Base-by-base conservation (phyloP, 2,113 vertebrate genomes). In the Hippocampus abdominalis region DNA sequence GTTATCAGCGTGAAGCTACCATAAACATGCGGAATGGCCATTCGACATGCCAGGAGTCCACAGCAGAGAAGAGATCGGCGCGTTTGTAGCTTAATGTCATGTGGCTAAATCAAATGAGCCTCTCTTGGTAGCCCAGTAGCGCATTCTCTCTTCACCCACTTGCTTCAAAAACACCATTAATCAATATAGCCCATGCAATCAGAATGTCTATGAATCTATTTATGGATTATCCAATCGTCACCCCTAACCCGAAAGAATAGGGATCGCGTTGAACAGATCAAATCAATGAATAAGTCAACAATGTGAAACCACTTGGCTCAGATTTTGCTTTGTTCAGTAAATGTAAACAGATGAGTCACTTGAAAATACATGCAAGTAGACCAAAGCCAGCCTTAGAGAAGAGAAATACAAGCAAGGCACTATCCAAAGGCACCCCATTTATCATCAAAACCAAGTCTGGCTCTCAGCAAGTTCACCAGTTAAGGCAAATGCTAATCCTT, bases 401-500 rank as follows among this genome's bases (percentile, higher is more conserved):
- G 11, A 18, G 25, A 27, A 64, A 64, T 42, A 64, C 4, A 64
- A 64, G 23, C 23, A 16, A 8, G 23, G 3, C 63, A 27, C 32
- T 27, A 16, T 27, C 46, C 27, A 46, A 56, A 54, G 8, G 49
- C 32, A 40, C 32, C 6, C 21, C 32, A n/a, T 53, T 68, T 56
- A 64, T 72, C 63, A 49, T 65, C 72, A 25, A 25, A 27, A 64
- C n/a, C 63, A 46, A 13, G 8, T 64, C 20, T 59, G 16, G 27
- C 79, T 83, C 67, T 59, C 10, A 49, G n/a, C 39, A 69, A 62
- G 36, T 20, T 69, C 64, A 75, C 66, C n/a, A 73, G 56, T 57
- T 81, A 48, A 70, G 48, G 54, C 56, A 54, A 20, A 27, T 68
- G 67, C 64, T 78, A 78, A 83, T 81, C 71, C 75, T 61, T 42